Conservation (phyloP, 2,113 vertebrate species). For the Tetraodon nigroviridis region DNA sequence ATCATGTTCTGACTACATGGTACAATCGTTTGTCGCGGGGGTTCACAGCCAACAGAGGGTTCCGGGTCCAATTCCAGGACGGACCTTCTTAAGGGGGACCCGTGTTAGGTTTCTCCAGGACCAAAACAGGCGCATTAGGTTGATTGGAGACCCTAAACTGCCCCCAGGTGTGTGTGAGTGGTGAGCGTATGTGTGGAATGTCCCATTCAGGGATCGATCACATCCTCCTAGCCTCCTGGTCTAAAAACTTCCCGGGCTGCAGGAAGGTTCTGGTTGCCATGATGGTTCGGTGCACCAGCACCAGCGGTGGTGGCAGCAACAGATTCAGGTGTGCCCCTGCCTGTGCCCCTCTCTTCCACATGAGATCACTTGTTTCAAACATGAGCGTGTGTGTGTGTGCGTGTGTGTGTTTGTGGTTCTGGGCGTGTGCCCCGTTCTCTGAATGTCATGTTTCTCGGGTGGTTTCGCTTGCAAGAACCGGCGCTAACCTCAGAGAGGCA, state of each 20-base stretch:
- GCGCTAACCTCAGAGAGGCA: constrained; percentile 68
- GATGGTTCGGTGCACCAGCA: constrained; percentile 38
- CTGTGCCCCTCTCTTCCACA: constrained; percentile 60
- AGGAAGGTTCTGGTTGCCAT: constrained; percentile 53
- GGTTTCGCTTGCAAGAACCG: constrained; percentile 61
- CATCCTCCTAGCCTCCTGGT: constrained; percentile 1
- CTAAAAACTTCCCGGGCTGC: constrained; percentile 25
- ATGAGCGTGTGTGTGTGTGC: constrained; percentile 60
- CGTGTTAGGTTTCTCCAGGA: too few relatives aligned
- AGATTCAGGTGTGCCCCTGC: constrained; percentile 67
- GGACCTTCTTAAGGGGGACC: too few relatives aligned
- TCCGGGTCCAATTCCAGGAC: too few relatives aligned
- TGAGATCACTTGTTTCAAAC: constrained; percentile 73
- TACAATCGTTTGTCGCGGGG: neutral
- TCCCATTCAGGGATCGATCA: too few relatives aligned
- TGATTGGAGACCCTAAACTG: too few relatives aligned
- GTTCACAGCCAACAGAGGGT: neutral
- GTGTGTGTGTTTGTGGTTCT: constrained; percentile 76
- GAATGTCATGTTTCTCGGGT: constrained; percentile 66
- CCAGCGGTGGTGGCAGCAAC: constrained; percentile 33
- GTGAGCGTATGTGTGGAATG: too few relatives aligned
- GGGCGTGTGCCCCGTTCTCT: constrained; percentile 71
- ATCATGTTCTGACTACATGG: constrained; percentile 37
- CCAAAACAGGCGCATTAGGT: too few relatives aligned
- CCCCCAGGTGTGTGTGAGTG: too few relatives aligned